Evolutionary conservation across 2,888 invertebrate genomes (phyloP).

Genomic region (Sesia apiformis): DNA sequence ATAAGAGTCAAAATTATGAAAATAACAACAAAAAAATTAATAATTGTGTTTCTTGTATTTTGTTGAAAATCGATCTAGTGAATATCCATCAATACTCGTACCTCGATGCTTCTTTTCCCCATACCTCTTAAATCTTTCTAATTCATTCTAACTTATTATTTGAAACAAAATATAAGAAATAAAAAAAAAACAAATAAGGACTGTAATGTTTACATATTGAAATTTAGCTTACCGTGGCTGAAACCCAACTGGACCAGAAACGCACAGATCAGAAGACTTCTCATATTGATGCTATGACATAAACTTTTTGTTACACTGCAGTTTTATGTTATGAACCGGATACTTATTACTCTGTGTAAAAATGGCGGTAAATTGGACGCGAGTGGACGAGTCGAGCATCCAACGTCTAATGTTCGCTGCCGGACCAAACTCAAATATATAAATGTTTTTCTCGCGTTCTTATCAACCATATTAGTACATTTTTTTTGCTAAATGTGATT

Average conservation of each 20-base stretch:
- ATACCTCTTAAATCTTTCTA: no score
- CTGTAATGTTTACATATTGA: not conserved
- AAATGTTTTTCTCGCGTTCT: slow-evolving; percentile 13
- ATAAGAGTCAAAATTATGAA: no score
- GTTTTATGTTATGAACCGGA: not conserved
- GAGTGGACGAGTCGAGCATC: slow-evolving; percentile 5
- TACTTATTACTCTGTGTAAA: not conserved
- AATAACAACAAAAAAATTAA: no score
- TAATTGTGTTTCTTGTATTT: no score
- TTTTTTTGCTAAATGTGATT: slow-evolving; percentile 1
- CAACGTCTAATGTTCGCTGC: slow-evolving; percentile 11
- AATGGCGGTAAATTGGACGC: not conserved
- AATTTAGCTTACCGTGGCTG: not conserved
- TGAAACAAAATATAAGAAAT: no score
- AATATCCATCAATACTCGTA: no score
- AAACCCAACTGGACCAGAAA: not conserved
- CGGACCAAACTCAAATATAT: slow-evolving; percentile 8
- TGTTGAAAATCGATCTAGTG: no score
- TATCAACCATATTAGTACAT: slow-evolving; percentile 8
- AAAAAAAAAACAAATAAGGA: not conserved
- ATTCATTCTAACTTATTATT: no score
- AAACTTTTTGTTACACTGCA: not conserved
- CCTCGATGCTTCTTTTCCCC: no score
- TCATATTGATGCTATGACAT: not conserved
- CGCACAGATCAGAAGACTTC: not conserved